Conservation (phyloP, 2,888 invertebrate species). For the Latrodectus hesperus region DNA sequence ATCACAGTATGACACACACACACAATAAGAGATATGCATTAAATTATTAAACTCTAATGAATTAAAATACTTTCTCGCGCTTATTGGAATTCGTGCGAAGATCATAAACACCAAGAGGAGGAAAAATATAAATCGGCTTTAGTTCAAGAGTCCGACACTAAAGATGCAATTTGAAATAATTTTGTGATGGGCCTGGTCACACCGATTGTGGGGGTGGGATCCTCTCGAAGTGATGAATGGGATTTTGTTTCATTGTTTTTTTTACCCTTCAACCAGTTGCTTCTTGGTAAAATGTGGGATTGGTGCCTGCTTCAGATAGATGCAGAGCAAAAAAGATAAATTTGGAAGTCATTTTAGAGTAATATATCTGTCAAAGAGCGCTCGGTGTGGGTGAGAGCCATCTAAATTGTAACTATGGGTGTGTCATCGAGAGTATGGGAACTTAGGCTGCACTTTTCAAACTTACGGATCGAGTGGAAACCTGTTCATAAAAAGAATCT, state of each 20-base stretch:
- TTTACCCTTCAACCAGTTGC: neutral
- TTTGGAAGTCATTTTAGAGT: neutral
- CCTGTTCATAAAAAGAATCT: too few species aligned
- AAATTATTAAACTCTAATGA: too few species aligned
- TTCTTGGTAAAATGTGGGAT: neutral
- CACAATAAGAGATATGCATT: too few species aligned
- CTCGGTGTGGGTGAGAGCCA: neutral
- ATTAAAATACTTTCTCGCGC: too few species aligned
- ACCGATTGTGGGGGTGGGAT: conserved; percentile 30
- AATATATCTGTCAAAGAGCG: neutral
- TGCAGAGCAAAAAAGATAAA: neutral
- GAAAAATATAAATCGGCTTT: conserved; percentile 29
- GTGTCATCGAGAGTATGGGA: neutral
- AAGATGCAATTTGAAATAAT: conserved; percentile 59
- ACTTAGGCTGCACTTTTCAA: too few species aligned
- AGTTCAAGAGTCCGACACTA: conserved; percentile 44
- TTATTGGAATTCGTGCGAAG: too few species aligned
- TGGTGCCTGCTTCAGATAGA: neutral
- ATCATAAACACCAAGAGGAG: neutral
- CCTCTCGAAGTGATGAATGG: conserved; percentile 9
- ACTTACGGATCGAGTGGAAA: too few species aligned
- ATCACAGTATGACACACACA: too few species aligned
- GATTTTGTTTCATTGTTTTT: neutral
- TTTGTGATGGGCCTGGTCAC: conserved; percentile 32
- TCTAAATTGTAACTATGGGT: neutral